Percentiles rank a stretch among this genome's conserved stretches.
Conservation (phyloP, 2,888 invertebrate species). For the Sicus ferrugineus region DNA sequence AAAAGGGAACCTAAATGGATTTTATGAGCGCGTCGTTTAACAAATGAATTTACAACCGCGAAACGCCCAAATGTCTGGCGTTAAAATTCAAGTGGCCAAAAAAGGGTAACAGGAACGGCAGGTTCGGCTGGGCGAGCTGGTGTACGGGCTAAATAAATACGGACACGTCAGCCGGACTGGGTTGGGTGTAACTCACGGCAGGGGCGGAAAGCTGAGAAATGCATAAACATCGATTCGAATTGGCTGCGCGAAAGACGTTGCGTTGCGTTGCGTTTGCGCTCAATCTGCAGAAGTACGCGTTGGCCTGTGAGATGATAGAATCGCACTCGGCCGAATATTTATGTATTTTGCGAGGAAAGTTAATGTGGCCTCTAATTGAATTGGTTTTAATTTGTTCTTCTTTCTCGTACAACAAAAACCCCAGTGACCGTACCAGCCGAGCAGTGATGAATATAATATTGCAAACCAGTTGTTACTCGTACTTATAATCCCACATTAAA, state of each 20-base stretch:
- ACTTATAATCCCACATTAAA: too few relatives aligned
- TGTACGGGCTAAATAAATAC: slow-evolving; percentile 21
- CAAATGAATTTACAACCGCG: slow-evolving; percentile 66
- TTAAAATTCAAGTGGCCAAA: slow-evolving; percentile 60
- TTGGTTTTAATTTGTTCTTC: too few relatives aligned
- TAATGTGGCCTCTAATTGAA: too few relatives aligned
- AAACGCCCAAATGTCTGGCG: slow-evolving; percentile 66
- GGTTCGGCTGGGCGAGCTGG: background rate
- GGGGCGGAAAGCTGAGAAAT: slow-evolving; percentile 23
- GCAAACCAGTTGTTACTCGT: too few relatives aligned
- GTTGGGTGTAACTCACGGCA: background rate
- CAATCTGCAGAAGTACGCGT: background rate
- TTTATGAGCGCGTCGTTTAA: slow-evolving; percentile 65
- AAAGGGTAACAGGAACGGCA: background rate
- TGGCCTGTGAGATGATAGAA: too few relatives aligned
- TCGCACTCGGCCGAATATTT: too few relatives aligned
- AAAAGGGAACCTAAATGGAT: slow-evolving; percentile 49
- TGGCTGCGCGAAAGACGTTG: slow-evolving; percentile 1
- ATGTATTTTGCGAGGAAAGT: too few relatives aligned
- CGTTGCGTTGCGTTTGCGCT: background rate
- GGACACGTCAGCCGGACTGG: background rate
- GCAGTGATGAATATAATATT: too few relatives aligned
- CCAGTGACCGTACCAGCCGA: too few relatives aligned
- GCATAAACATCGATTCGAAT: slow-evolving; percentile 18
- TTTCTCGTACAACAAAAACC: too few relatives aligned